A percentile compares a stretch with the other conserved stretches of the same genome.
These are phyloP conservation scores for Notoglanidium macrostoma DNA, from an alignment of 2,797 vertebrate genomes.

Conservation along the genomic window DNA sequence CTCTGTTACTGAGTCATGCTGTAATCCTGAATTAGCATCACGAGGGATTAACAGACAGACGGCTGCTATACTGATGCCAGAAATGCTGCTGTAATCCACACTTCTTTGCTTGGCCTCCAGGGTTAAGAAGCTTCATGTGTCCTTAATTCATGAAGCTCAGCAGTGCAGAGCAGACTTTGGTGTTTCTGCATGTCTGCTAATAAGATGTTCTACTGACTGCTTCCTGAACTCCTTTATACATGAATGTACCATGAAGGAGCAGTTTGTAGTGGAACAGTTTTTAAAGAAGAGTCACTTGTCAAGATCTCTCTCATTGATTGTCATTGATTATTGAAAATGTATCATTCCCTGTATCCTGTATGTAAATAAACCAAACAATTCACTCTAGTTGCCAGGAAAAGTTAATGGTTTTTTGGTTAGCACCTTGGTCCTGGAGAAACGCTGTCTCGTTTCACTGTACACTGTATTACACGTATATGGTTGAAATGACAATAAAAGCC, in stretches of 20 bases:
- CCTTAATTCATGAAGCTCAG: not conserved
- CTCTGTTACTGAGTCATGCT: conserved; percentile 65
- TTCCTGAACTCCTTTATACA: not conserved
- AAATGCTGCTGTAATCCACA: conserved; percentile 32
- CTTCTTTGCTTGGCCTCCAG: not conserved
- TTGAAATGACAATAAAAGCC: no score
- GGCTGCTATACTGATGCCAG: conserved; percentile 33
- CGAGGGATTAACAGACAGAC: conserved; percentile 58
- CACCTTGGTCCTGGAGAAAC: no score
- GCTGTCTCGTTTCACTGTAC: no score
- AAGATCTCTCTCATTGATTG: not conserved
- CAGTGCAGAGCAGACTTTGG: not conserved
- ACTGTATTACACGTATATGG: no score
- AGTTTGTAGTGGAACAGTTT: not conserved
- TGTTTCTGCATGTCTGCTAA: not conserved
- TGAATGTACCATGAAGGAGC: not conserved
- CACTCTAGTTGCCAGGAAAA: not conserved
- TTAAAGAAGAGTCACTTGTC: not conserved
- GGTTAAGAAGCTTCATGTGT: not conserved
- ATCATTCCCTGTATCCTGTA: not conserved
- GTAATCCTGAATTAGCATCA: conserved; percentile 69
- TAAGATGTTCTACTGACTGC: not conserved
- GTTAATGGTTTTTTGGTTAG: not conserved
- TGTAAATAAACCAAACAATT: not conserved
- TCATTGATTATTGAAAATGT: not conserved